Base-by-base conservation (phyloP, 2,888 invertebrate genomes). In the Lottia scabra region DNA sequence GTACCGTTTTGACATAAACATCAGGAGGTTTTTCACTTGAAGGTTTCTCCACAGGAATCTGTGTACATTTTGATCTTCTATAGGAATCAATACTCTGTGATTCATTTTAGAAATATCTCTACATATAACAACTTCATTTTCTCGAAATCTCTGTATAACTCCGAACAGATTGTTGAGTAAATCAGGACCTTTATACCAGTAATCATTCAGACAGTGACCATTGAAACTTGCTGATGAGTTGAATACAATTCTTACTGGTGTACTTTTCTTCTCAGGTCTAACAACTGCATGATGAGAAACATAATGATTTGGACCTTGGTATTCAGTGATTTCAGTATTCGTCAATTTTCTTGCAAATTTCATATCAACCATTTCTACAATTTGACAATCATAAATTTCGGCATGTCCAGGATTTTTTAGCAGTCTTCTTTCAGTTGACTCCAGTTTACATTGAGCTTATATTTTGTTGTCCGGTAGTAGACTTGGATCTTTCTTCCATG, bases 251-350 rank as follows among this genome's bases (percentile, higher is more conserved):
- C 48, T 16, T 56, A 56, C 48, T 16, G 48, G 48, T 56, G 48
- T 56, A 19, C 48, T 56, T 19, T 56, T 56, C 48, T 56, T 56
- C 19, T 56, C 48, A 3, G 48, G 69, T 38, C 46, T 70, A 12
- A 69, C 15, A 8, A 73, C 63, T 26, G 66, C 70, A 45, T 73
- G 73, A 12, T 69, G 73, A 8, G 69, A 65, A n/a, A 73, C 15
- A 64, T 64, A 64, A 26, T 64, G 64, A 27, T 23, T 26, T 15
- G 64, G 64, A 13, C 64, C 64, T n/a, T 64, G 10, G 19, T 64
- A 64, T n/a, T 64, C 16, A 10, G n/a, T 26, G 8, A 64, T 26
- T 38, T 64, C 64, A n/a, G 38, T 1, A 19, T 27, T 26, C 10
- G 64, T 64, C 16, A 64, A 16, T 64, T 64, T n/a, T 2, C 26